Evolutionary conservation across 2,888 invertebrate species (phyloP).

Genomic region (Clunio marinus): DNA sequence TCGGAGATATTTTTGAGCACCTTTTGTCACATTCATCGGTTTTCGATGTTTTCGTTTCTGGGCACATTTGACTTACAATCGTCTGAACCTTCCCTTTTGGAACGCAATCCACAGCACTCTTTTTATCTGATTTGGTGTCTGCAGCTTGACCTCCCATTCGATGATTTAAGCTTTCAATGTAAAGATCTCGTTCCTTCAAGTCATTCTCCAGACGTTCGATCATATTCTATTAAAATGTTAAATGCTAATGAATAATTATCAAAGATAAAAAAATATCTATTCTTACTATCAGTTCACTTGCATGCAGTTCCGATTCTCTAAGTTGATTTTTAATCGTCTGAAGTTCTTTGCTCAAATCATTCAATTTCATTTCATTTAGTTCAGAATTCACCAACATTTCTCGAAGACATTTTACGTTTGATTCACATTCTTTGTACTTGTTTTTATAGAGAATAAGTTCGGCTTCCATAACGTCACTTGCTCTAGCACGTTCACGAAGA

Average conservation of each 20-base stretch:
- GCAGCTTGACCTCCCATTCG: not conserved
- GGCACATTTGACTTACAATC: not conserved
- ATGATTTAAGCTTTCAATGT: conserved; percentile 15
- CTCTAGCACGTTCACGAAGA: not conserved
- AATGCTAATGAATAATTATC: not conserved
- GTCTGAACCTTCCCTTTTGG: not conserved
- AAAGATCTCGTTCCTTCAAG: conserved; percentile 25
- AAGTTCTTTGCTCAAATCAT: not conserved
- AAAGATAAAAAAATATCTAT: not conserved
- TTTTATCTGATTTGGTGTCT: not conserved
- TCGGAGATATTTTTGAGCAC: no score
- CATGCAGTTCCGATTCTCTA: not conserved
- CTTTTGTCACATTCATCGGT: not conserved
- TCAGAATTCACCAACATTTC: not conserved
- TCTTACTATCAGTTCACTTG: not conserved
- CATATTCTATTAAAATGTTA: not conserved
- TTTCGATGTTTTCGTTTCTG: not conserved
- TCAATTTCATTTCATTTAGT: not conserved
- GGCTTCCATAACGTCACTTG: conserved; percentile 15
- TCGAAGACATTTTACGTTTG: not conserved
- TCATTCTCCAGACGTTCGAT: conserved; percentile 1
- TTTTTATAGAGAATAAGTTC: conserved; percentile 28
- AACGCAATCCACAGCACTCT: not conserved
- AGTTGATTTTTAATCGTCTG: not conserved
- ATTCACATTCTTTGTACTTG: conserved; percentile 15